Evolutionary conservation across 2,113 vertebrate genomes (phyloP).

Genomic region (Brachyhypopomus gauderio): DNA sequence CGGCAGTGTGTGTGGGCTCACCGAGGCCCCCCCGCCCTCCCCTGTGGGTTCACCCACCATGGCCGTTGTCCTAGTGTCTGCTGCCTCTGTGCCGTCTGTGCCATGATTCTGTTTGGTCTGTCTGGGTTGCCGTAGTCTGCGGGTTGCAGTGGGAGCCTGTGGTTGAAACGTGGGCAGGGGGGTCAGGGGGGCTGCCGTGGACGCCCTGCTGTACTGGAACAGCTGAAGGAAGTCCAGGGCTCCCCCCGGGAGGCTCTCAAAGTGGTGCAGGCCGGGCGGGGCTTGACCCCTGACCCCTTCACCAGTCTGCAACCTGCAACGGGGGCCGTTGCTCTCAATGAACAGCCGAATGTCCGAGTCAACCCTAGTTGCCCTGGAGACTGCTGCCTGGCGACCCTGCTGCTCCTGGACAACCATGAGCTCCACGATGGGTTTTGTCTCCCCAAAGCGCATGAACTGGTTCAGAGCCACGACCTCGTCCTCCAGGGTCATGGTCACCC

Average conservation of each 20-base stretch:
- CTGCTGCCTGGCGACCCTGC: constrained; percentile 77
- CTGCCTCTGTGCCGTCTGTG: constrained; percentile 79
- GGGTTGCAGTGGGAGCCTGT: constrained; percentile 63
- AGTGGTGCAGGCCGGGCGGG: constrained; percentile 77
- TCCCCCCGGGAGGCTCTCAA: constrained; percentile 68
- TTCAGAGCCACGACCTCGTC: constrained; percentile 89
- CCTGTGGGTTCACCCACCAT: neutral
- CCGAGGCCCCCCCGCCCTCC: neutral
- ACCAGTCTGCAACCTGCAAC: constrained; percentile 68
- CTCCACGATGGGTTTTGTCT: constrained; percentile 92
- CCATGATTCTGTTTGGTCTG: constrained; percentile 73
- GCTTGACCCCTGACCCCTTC: constrained; percentile 75
- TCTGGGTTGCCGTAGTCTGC: constrained; percentile 74
- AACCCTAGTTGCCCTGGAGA: constrained; percentile 76
- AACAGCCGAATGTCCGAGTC: constrained; percentile 80
- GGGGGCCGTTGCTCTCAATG: constrained; percentile 79
- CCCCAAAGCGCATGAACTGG: constrained; percentile 93
- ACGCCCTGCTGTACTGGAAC: constrained; percentile 82
- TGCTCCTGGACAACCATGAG: constrained; percentile 88
- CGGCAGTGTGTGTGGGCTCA: neutral
- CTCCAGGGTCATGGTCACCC: constrained; percentile 88
- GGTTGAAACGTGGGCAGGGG: constrained; percentile 79
- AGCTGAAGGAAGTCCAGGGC: constrained; percentile 84
- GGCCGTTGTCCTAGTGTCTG: no score
- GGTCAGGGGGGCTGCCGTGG: constrained; percentile 80